phyloP scores from a whole-genome alignment of 1,140 invertebrate genomes.

The Yoshiicerus persimilis region DNA sequence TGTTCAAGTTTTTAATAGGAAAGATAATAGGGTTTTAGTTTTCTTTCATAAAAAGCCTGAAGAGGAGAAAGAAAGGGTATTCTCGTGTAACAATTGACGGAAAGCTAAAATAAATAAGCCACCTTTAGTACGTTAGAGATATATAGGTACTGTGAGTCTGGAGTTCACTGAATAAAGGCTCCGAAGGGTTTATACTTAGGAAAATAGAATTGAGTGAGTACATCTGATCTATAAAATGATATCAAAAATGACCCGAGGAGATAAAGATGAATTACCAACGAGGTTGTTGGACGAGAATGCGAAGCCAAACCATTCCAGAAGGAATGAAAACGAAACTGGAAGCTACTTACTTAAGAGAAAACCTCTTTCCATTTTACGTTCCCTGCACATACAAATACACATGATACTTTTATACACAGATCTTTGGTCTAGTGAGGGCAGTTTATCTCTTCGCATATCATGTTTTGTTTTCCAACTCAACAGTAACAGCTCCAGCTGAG shows the following conservation, averaged over 20 bases:
- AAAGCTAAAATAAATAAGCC: neutral
- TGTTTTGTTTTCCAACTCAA: neutral
- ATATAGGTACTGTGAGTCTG: neutral
- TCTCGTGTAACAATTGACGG: neutral
- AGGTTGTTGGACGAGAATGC: neutral
- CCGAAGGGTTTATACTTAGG: neutral
- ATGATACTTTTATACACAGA: neutral
- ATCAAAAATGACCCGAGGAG: constrained; percentile 37
- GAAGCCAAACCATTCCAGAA: neutral
- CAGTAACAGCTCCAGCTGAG: neutral
- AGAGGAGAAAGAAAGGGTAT: neutral
- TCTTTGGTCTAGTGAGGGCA: neutral
- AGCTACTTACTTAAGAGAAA: neutral
- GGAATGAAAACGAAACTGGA: neutral
- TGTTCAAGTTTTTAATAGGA: neutral
- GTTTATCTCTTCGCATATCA: neutral
- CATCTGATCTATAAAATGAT: constrained; percentile 13
- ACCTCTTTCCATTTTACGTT: neutral
- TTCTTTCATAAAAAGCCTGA: neutral
- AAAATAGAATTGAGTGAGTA: neutral
- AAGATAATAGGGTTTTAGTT: neutral
- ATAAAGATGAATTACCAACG: constrained; percentile 44
- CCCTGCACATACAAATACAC: neutral
- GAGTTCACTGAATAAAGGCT: neutral
- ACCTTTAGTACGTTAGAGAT: neutral